Percentiles rank a stretch among this genome's conserved stretches.
Evolutionary conservation across 1,140 invertebrate species (phyloP).

Genomic region (Drosophila suzukii): DNA sequence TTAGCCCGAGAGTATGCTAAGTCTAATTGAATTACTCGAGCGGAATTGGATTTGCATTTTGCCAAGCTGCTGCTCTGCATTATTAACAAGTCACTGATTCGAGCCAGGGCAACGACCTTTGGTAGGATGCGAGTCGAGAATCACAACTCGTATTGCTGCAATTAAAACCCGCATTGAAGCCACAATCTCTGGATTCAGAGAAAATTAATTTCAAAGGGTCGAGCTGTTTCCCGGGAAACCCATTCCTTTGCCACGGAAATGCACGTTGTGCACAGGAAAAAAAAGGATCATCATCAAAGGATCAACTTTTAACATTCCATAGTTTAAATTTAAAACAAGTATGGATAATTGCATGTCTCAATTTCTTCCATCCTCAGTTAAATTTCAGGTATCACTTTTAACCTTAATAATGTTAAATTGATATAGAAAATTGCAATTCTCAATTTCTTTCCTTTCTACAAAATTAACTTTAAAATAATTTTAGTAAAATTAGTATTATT

Average conservation of each 20-base stretch:
- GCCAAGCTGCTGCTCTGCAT: constrained; percentile 31
- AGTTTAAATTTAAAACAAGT: too few species aligned
- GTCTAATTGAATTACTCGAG: constrained; percentile 36
- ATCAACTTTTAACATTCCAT: too few species aligned
- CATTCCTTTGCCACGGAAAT: constrained; percentile 11
- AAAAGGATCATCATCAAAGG: too few species aligned
- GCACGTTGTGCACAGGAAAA: constrained; percentile 11
- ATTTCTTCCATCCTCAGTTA: too few species aligned
- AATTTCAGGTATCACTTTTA: too few species aligned
- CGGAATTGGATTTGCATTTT: constrained; percentile 23
- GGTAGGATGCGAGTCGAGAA: not conserved
- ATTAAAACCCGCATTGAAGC: constrained; percentile 62
- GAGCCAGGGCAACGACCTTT: constrained; percentile 48
- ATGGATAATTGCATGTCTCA: too few species aligned
- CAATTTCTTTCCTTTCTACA: too few species aligned
- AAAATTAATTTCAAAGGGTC: constrained; percentile 42
- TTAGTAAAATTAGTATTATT: too few species aligned
- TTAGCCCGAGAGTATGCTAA: constrained; percentile 36
- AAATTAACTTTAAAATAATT: too few species aligned
- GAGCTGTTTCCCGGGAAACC: constrained; percentile 3
- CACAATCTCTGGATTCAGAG: constrained; percentile 1
- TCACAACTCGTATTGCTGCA: constrained; percentile 25
- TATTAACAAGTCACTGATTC: constrained; percentile 43
- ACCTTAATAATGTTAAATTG: too few species aligned
- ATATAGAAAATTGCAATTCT: too few species aligned